Evolutionary conservation across 2,888 invertebrate species (phyloP), one percentile per base, ranked within the genome.

Genomic region (Arctia plantaginis): DNA sequence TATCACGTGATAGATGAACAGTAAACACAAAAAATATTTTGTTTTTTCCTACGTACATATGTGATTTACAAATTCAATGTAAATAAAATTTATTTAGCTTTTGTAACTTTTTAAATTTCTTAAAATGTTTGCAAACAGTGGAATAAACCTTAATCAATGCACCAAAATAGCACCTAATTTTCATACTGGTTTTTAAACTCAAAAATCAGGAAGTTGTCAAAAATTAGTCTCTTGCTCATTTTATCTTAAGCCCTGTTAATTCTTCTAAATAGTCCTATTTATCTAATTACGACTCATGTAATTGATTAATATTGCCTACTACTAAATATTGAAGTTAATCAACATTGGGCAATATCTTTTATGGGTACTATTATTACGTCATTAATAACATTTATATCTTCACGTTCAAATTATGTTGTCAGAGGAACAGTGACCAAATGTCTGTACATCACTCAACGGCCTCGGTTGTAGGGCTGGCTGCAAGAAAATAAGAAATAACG

Each of bases 401-500:
- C 39, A 39, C 18, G 33, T 69, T 27, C 39, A 23, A 39, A 33
- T 35, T 35, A 64, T 62, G n/a, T 35, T 35, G 30, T 51, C 33
- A 7, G 35, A 35, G 18, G 55, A 55, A 71, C 55, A 64, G 18
- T 79, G 73, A 69, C 67, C 59, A 71, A 64, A 62, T 47, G 72
- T 68, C 59, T n/a, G 39, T 41, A 51, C 72, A 76, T 78, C 71
- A 62, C 72, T 77, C 75, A 77, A 59, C 44, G 51, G 41, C 71
- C 41, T 41, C 44, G n/a, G 3, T 68, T 27, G 7, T 68, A 68
- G 51, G 68, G 68, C n/a, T 68, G 35, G n/a, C 44, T 4, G 27
- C 18, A 41, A 44, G 6, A 8, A 30, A 35, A 27, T 30, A 65
- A 65, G 8, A 3, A 44, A 3, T 15, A 44, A 13, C 10, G 6